Evolutionary conservation across 2,797 vertebrate genomes (phyloP).

Genomic region (Cephalopachus bancanus): DNA sequence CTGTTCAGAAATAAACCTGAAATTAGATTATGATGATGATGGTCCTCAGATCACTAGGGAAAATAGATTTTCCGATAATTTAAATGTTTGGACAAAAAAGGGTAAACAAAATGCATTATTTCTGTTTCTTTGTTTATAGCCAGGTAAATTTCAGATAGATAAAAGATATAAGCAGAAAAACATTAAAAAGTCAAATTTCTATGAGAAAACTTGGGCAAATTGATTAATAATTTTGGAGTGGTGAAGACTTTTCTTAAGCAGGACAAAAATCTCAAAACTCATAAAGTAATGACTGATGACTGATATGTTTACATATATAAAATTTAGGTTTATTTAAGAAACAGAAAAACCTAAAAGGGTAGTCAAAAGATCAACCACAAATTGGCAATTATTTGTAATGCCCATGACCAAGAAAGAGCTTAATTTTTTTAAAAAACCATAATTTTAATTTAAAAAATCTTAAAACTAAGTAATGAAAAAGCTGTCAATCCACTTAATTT

Average conservation of each 20-base stretch:
- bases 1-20: neutral
- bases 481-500: neutral
- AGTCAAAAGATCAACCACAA: neutral
- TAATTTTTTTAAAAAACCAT: no score
- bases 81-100: slow-evolving; percentile 1
- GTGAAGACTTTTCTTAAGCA: neutral
- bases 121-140: neutral
- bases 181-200: neutral
- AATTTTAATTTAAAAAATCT: neutral
- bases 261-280: neutral
- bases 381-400: neutral
- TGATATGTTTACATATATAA: neutral
- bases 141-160: neutral
- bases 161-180: slow-evolving; percentile 16
- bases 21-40: neutral
- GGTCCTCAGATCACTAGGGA: neutral
- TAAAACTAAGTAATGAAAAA: neutral
- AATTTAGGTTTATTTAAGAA: neutral
- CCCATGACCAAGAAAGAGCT: neutral
- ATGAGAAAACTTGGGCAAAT: neutral
- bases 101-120: neutral
- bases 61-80: neutral
- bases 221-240: neutral
- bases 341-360: neutral
- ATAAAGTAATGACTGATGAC: neutral